These are phyloP conservation scores for Nipponia nippon DNA, from an alignment of 2,113 vertebrate species.

Conservation along the genomic window DNA sequence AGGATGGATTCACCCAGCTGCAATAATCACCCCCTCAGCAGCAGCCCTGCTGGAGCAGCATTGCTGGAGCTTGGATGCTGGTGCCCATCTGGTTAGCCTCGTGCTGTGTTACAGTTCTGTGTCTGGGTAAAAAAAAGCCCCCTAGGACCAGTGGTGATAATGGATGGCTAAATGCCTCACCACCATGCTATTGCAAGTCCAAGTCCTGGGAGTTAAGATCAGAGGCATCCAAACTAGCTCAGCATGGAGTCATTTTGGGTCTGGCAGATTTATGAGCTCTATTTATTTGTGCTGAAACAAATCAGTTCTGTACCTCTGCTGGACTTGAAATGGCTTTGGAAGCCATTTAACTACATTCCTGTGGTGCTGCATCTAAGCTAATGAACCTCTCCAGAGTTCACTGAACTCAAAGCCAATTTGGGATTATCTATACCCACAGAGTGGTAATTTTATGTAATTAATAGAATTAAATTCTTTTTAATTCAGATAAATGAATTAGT, in stretches of 20 bases:
- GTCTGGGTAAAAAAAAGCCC: not conserved
- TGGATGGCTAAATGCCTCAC: not conserved
- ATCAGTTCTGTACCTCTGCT: not conserved
- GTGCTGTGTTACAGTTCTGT: not conserved
- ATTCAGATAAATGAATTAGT: not conserved
- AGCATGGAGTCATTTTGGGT: not conserved
- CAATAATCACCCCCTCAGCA: not conserved
- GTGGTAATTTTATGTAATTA: slow-evolving; percentile 12
- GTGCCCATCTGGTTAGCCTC: not conserved
- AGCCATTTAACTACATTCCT: not conserved
- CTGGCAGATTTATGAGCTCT: not conserved
- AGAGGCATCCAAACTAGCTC: not conserved
- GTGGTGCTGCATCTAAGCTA: not conserved
- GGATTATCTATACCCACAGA: not conserved
- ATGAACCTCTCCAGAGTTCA: not conserved
- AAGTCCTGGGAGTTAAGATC: not conserved
- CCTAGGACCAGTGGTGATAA: not conserved
- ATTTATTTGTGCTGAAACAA: not conserved
- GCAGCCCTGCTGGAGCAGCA: not conserved
- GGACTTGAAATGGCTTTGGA: not conserved
- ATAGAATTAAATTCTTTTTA: not conserved
- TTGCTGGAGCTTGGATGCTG: not conserved
- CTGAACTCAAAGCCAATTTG: not conserved
- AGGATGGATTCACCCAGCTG: not conserved
- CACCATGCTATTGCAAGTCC: not conserved